phyloP scores from a whole-genome alignment of 2,113 vertebrate species.

The Sebastes fasciatus region DNA sequence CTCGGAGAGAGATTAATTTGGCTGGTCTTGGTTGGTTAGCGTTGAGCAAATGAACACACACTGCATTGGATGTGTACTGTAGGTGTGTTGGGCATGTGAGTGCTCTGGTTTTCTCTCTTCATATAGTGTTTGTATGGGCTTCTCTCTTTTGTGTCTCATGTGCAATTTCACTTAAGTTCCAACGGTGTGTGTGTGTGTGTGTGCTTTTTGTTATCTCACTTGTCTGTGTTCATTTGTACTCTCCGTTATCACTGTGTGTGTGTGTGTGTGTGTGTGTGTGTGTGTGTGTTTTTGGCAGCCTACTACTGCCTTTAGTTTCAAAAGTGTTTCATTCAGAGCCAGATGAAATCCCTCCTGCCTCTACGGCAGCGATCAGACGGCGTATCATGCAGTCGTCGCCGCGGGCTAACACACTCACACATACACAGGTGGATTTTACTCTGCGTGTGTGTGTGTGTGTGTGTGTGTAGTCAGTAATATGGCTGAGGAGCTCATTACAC shows the following conservation, averaged over 20 bases:
- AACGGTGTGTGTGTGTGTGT: background rate
- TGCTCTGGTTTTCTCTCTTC: background rate
- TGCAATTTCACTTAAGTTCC: background rate
- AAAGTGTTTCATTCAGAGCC: constrained; percentile 75
- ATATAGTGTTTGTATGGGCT: background rate
- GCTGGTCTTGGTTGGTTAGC: background rate
- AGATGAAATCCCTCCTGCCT: constrained; percentile 73
- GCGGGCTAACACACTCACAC: constrained; percentile 49
- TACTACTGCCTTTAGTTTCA: constrained; percentile 63
- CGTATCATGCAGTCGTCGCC: constrained; percentile 51
- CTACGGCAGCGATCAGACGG: constrained; percentile 62
- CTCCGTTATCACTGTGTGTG: background rate
- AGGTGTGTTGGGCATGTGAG: background rate
- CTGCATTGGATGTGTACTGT: background rate
- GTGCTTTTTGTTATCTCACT: background rate
- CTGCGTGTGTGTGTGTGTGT: constrained; percentile 15
- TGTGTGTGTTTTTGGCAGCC: constrained; percentile 45
- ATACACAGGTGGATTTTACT: constrained; percentile 49
- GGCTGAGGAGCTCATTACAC: constrained; percentile 62
- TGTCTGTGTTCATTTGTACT: constrained; percentile 26
- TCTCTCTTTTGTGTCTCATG: background rate
- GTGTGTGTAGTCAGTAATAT: constrained; percentile 30
- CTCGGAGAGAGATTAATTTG: background rate
- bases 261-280: constrained; percentile 26
- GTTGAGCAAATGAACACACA: background rate